Evolutionary conservation across 2,888 invertebrate species (phyloP), one percentile per base, ranked within the genome.

Genomic region (Ypsolopha scabrella): DNA sequence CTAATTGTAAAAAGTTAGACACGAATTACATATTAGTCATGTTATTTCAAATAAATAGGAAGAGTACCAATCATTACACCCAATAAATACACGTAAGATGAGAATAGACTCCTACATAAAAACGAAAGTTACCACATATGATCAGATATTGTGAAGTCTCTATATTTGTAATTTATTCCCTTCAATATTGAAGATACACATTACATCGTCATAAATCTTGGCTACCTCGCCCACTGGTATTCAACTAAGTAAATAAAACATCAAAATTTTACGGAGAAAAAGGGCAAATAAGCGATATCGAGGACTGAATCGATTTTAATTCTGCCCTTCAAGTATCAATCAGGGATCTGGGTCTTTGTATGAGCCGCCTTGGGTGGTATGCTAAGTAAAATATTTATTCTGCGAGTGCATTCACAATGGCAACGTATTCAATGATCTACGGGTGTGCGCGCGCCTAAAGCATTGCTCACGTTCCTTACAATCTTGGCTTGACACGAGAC

Each of bases 301-400:
- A 10, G 36, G 63, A 60, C 64, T 64, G 45, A 52, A 54, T 57
- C 58, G 67, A 61, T 64, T 65, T 63, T 65, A 69, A 74, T 70
- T 67, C 70, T 68, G 75, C 68, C 73, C 72, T 77, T 78, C 74
- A 81, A 68, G 70, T 68, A 83, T 83, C 83, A 81, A 85, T 85
- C 83, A 77, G 61, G 65, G 58, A 59, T 62, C 65, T 61, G 61
- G 61, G 34, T 54, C 77, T 74, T 77, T 78, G 75, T 73, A 64
- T 59, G 60, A 61, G 70, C 77, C 80, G 75, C 73, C 58, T 63
- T 83, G 82, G 82, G 83, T 83, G 81, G 83, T 72, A 75, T 71
- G 69, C 68, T 71, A 72, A 74, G 63, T 73, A 73, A 80, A 80
- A 82, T 85, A 82, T 85, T 85, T 83, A 85, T 82, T 80, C 80